Conservation (phyloP, 1,140 invertebrate genomes). For the Mizuhopecten yessoensis region DNA sequence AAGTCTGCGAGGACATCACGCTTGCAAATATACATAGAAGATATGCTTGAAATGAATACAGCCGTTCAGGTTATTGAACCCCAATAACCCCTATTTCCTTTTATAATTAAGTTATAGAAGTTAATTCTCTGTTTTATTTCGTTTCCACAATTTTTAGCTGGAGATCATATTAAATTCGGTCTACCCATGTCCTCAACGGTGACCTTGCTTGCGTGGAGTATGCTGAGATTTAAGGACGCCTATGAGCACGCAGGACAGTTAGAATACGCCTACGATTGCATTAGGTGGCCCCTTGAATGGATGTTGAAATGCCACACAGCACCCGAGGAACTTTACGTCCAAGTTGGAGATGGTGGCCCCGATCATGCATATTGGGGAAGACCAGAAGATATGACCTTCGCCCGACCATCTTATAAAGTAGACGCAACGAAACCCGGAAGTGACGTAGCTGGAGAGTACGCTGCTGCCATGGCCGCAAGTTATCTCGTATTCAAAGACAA, state of each 20-base stretch:
- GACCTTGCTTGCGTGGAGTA: conserved; percentile 87
- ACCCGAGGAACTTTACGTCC: conserved; percentile 68
- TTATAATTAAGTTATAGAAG: too few relatives aligned
- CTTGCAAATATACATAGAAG: too few relatives aligned
- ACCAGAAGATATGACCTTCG: conserved; percentile 76
- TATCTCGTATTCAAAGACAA: conserved; percentile 80
- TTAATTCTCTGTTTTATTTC: too few relatives aligned
- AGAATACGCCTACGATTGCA: conserved; percentile 83
- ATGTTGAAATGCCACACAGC: conserved; percentile 86
- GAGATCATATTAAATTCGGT: conserved; percentile 88
- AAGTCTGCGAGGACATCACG: neutral
- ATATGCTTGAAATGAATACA: too few relatives aligned
- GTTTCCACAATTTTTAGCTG: conserved; percentile 77
- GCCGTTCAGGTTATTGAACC: too few relatives aligned
- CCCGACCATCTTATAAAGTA: conserved; percentile 71
- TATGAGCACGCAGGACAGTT: conserved; percentile 84
- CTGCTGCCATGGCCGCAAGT: conserved; percentile 74
- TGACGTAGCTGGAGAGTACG: conserved; percentile 76
- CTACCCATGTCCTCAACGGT: conserved; percentile 87
- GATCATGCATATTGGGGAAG: conserved; percentile 76
- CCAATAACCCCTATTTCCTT: too few relatives aligned
- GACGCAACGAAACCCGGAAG: conserved; percentile 69
- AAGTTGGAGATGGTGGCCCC: conserved; percentile 74
- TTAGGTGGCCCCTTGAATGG: conserved; percentile 88
- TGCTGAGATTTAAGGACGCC: conserved; percentile 85